phyloP scores from a whole-genome alignment of 2,797 vertebrate genomes.

The Acipenser transmontanus region DNA sequence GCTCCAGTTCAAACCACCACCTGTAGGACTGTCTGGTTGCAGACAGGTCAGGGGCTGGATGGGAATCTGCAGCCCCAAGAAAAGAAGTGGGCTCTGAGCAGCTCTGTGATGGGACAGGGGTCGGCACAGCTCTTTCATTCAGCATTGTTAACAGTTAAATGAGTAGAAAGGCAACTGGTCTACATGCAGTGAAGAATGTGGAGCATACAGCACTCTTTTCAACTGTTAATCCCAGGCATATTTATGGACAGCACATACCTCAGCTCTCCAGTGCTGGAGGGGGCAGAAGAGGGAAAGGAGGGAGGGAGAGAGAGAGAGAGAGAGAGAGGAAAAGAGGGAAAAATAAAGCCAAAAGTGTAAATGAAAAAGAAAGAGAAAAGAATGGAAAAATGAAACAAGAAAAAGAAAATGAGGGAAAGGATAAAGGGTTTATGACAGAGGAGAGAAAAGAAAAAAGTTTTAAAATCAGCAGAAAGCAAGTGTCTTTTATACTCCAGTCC shows the following conservation, averaged over 20 bases:
- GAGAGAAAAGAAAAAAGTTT: background rate
- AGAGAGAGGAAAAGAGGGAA: constrained; percentile 14
- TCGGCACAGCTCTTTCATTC: too few relatives aligned
- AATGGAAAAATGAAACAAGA: constrained; percentile 12
- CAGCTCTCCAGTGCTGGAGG: constrained; percentile 45
- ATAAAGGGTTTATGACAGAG: background rate
- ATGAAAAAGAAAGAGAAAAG: constrained; percentile 26
- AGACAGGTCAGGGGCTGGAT: too few relatives aligned
- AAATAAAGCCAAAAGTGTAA: constrained; percentile 4
- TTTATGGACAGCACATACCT: constrained; percentile 54
- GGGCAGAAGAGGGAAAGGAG: constrained; percentile 31
- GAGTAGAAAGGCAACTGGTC: background rate
- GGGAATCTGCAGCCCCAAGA: too few relatives aligned
- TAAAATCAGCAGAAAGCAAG: background rate
- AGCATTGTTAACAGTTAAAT: too few relatives aligned
- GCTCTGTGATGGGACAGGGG: too few relatives aligned
- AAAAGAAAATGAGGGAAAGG: background rate
- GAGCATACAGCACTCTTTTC: constrained; percentile 11
- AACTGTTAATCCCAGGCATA: constrained; percentile 26
- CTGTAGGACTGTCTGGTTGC: too few relatives aligned
- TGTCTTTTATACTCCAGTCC: background rate
- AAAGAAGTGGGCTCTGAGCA: too few relatives aligned
- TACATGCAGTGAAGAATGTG: constrained; percentile 38
- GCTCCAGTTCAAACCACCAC: too few relatives aligned
- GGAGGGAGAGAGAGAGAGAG: constrained; percentile 3